Evolutionary conservation across 1,140 invertebrate genomes (phyloP), one percentile per base, ranked within the genome.

Genomic region (Brachionus manjavacas): DNA sequence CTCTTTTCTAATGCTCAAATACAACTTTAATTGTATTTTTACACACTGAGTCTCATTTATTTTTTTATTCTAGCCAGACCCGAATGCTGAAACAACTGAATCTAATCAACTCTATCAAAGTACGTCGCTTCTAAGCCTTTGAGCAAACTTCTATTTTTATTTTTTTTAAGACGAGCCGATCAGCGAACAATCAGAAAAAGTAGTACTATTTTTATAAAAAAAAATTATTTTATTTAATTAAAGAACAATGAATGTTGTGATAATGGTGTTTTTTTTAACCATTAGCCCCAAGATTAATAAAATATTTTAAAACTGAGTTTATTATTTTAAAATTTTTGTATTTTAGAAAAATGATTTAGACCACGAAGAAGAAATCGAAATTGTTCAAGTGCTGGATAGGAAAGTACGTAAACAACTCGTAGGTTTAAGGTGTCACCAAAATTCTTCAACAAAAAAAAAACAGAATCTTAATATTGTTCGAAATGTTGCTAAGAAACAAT

Each of bases 401-500:
- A 9, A 60, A 60, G 52, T 60, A 23, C n/a, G 52, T 60, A 60
- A 14, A n/a, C 4, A 20, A 9, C 52, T 60, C 8, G 9, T 1
- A 20, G 16, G n/a, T 60, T 60, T 49, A 23, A 60, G 52, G 52
- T 60, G 52, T 20, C n/a, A 20, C 46, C 14, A 52, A 52, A 52
- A 60, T 23, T 20, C n/a, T 60, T 60, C 16, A 4, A 31, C 28
- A 60, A 60, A 60, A 20, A 60, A 60, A 60, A 9, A 60, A 60
- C 16, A 60, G 52, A 60, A 60, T 60, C 52, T 60, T 60, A 60
- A 20, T 60, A 20, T 60, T 60, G 16, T 60, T 20, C n/a, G 20
- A 72, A 72, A 72, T 39, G 68, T 72, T 72, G 68, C 68, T 72
- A 72, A 72, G 68, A 72, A 72, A 72, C 68, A 72, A 39, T 72